Conservation (phyloP, 35 echinoderm and acorn worm species). For the Ophiothrix spiculata region DNA sequence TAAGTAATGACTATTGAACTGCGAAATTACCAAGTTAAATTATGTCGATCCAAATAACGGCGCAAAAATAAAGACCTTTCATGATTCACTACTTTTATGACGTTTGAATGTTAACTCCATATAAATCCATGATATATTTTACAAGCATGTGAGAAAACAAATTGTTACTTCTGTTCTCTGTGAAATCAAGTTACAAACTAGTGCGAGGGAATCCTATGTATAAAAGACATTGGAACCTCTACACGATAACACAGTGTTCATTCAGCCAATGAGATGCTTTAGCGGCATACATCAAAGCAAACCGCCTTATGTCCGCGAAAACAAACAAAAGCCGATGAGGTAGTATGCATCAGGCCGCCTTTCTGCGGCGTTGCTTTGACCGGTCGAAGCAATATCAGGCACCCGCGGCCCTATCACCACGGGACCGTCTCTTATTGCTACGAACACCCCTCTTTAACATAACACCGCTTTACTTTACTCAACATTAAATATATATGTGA, state of each 20-base stretch:
- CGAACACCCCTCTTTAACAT: neutral
- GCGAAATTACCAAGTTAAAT: neutral
- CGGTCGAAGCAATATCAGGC: neutral
- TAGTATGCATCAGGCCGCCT: neutral
- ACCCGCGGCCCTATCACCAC: conserved; percentile 3
- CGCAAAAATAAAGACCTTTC: neutral
- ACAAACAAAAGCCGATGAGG: conserved; percentile 14
- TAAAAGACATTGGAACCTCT: too few species aligned
- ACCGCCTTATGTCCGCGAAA: conserved; percentile 7
- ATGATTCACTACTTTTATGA: neutral
- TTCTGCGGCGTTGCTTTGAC: conserved; percentile 14
- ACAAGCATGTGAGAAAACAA: neutral
- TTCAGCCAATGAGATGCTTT: conserved; percentile 1
- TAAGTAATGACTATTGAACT: neutral
- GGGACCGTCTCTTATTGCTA: neutral
- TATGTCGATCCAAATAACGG: neutral
- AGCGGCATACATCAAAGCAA: conserved; percentile 8
- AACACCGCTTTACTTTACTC: neutral
- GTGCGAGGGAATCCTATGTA: neutral
- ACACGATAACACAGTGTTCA: conserved; percentile 5
- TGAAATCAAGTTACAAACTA: neutral
- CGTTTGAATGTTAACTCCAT: neutral
- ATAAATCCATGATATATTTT: neutral
- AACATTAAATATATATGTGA: neutral
- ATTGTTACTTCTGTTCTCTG: neutral